Evolutionary conservation across 23 tunicate genomes (phyloP).

Genomic region (Halocynthia roretzi): DNA sequence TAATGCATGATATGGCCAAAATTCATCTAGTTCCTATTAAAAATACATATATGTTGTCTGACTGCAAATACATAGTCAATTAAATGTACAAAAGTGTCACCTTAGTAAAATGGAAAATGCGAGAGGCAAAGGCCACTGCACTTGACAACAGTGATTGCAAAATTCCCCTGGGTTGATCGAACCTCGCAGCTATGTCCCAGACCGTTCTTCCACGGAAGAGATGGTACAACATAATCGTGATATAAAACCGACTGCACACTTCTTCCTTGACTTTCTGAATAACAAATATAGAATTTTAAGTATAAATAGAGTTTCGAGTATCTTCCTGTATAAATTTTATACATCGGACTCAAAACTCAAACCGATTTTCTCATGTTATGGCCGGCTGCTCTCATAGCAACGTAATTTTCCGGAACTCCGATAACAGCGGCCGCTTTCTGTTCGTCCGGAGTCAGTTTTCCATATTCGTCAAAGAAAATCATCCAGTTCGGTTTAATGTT

Average conservation of each 20-base stretch:
- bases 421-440: slow-evolving; percentile 42
- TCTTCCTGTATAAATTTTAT: not conserved
- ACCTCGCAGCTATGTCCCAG: slow-evolving; percentile 72
- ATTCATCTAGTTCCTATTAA: slow-evolving; percentile 64
- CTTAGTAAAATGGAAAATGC: slow-evolving; percentile 66
- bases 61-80: not conserved
- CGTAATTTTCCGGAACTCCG: slow-evolving; percentile 67
- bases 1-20: slow-evolving; percentile 78
- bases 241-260: slow-evolving; percentile 53
- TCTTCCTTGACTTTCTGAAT: slow-evolving; percentile 45
- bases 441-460: slow-evolving; percentile 36
- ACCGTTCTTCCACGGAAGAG: slow-evolving; percentile 71
- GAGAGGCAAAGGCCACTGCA: slow-evolving; percentile 73
- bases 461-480: slow-evolving; percentile 53
- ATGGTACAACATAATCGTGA: slow-evolving; percentile 76
- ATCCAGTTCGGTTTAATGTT: slow-evolving; percentile 58
- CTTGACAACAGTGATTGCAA: slow-evolving; percentile 57
- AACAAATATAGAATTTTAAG: not conserved
- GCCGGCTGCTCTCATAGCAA: slow-evolving; percentile 60
- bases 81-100: slow-evolving; percentile 7
- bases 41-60: not conserved
- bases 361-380: slow-evolving; percentile 31
- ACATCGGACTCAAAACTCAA: not conserved
- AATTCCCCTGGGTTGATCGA: slow-evolving; percentile 75
- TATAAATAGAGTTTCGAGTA: too few species aligned